Conservation (phyloP, 2,113 vertebrate genomes). For the Haemorhous mexicanus region DNA sequence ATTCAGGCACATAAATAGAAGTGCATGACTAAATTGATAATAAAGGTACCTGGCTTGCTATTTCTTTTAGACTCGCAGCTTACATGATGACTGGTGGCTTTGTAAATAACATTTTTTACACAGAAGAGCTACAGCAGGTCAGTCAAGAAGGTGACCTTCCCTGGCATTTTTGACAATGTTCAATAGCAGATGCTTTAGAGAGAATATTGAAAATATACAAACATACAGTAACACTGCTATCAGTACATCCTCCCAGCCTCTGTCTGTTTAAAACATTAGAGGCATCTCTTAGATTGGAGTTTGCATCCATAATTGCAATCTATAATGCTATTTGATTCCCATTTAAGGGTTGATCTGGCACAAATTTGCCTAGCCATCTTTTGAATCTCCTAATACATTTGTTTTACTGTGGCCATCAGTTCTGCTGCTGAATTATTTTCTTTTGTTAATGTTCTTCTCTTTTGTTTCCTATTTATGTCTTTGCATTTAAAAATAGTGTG, state of each 20-base stretch:
- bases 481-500: neutral
- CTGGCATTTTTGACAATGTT: neutral
- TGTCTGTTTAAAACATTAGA: neutral
- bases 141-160: neutral
- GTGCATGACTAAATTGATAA: neutral
- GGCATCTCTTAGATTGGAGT: neutral
- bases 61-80: neutral
- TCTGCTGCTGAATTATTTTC: constrained; percentile 4
- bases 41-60: neutral
- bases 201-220: neutral
- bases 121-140: neutral
- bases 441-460: neutral
- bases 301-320: neutral
- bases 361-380: neutral
- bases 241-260: neutral
- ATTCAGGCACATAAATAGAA: neutral
- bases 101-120: neutral
- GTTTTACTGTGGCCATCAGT: neutral
- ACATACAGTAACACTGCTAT: neutral
- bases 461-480: neutral
- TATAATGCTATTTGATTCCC: neutral
- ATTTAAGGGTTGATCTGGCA: neutral
- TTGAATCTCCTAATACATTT: neutral
- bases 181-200: neutral
- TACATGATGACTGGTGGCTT: neutral